A percentile compares a stretch with the other conserved stretches of the same genome.
phyloP scores from a whole-genome alignment of 2,797 vertebrate genomes.

The Takifugu ocellatus region DNA sequence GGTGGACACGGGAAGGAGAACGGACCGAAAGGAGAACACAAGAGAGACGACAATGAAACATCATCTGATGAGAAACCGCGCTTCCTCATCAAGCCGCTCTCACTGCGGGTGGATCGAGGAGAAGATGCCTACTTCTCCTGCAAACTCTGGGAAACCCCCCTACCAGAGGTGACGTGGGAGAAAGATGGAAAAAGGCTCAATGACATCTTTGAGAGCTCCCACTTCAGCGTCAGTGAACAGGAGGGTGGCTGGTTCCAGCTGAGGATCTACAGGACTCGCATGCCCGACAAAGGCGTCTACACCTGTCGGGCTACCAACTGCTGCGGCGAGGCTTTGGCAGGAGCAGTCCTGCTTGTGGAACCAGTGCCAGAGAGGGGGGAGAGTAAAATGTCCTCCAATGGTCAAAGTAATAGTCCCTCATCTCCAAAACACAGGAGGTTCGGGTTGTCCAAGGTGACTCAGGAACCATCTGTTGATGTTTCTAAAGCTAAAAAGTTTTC shows the following conservation, averaged over 20 bases:
- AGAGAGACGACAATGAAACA: conserved; percentile 26
- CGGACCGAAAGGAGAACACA: conserved; percentile 25
- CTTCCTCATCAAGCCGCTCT: conserved; percentile 84
- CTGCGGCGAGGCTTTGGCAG: conserved; percentile 78
- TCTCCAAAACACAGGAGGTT: conserved; percentile 56
- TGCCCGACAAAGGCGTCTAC: conserved; percentile 88
- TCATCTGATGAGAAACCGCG: conserved; percentile 65
- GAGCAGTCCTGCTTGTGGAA: conserved; percentile 87
- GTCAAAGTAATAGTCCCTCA: conserved; percentile 52
- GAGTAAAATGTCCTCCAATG: conserved; percentile 48
- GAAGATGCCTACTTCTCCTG: conserved; percentile 87
- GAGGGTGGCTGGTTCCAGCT: conserved; percentile 83
- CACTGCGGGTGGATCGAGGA: conserved; percentile 81
- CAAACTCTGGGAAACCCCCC: conserved; percentile 81
- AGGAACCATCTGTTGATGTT: conserved; percentile 51
- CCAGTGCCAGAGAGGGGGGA: conserved; percentile 58
- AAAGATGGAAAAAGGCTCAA: conserved; percentile 88
- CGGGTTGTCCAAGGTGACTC: conserved; percentile 40
- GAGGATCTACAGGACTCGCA: conserved; percentile 78
- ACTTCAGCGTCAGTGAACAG: conserved; percentile 77
- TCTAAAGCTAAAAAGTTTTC: conserved; percentile 84
- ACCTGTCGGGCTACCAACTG: conserved; percentile 85
- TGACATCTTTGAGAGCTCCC: conserved; percentile 89
- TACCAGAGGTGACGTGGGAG: conserved; percentile 84
- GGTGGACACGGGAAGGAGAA: conserved; percentile 27